Conservation (phyloP, 2,888 invertebrate species). For the Linnaemya tessellans region DNA sequence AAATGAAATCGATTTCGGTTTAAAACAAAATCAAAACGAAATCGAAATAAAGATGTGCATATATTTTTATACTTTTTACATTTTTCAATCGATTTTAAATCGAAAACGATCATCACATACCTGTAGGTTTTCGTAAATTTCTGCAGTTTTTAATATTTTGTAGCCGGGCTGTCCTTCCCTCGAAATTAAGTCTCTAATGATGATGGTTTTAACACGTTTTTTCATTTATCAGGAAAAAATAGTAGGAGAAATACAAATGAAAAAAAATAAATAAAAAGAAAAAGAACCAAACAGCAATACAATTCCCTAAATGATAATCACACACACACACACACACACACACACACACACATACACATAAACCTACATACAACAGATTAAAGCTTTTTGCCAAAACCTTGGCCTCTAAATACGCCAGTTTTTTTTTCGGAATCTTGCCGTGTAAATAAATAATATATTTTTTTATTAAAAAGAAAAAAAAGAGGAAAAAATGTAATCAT, state of each 20-base stretch:
- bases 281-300: neutral
- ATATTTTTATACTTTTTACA: too few species aligned
- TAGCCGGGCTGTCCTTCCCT: slow-evolving; percentile 2
- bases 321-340: slow-evolving; percentile 30
- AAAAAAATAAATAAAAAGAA: slow-evolving; percentile 8
- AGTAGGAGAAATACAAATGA: neutral
- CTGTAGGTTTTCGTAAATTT: too few species aligned
- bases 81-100: too few species aligned
- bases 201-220: slow-evolving; percentile 54
- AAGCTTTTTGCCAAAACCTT: slow-evolving; percentile 27
- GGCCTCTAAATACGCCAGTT: slow-evolving; percentile 15
- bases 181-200: slow-evolving; percentile 29
- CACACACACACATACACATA: slow-evolving; percentile 31
- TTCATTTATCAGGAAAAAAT: slow-evolving; percentile 54
- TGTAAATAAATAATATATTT: slow-evolving; percentile 5
- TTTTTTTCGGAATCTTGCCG: neutral
- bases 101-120: too few species aligned
- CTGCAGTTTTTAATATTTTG: neutral
- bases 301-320: slow-evolving; percentile 67
- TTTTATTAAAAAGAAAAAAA: neutral
- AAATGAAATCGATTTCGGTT: too few species aligned
- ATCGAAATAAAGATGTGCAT: too few species aligned
- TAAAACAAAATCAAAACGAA: too few species aligned
- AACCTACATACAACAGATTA: neutral
- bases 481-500: slow-evolving; percentile 21